Percentiles rank a stretch among this genome's conserved stretches.
Evolutionary conservation across 2,113 vertebrate species (phyloP).

Genomic region (Gracilinanus agilis): DNA sequence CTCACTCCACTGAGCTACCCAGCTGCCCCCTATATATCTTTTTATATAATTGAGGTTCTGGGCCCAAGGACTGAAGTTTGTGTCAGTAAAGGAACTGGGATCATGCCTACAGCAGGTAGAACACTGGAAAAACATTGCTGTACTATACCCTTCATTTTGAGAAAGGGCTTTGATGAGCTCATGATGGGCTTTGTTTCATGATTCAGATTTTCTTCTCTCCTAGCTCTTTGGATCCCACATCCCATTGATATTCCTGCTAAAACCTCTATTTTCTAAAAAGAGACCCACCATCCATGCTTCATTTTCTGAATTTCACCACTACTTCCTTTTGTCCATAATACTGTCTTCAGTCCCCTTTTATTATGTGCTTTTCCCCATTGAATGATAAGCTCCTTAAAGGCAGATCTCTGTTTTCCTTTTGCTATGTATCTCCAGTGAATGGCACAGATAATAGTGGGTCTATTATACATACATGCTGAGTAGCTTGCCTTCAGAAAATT

Average conservation of each 20-base stretch:
- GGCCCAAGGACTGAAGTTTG: neutral
- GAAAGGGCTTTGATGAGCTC: neutral
- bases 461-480: rapidly evolving
- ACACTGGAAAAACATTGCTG: neutral
- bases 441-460: neutral
- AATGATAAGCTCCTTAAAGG: neutral
- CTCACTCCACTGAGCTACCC: too few relatives aligned
- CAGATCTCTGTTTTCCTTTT: neutral
- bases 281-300: neutral
- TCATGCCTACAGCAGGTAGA: neutral
- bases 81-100: neutral
- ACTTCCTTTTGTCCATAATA: neutral
- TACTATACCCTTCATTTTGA: neutral
- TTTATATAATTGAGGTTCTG: neutral
- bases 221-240: neutral
- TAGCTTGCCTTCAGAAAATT: neutral
- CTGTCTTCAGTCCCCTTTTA: neutral
- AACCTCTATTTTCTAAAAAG: neutral
- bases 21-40: too few relatives aligned
- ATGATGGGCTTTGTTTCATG: neutral
- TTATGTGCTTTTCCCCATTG: neutral
- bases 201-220: neutral
- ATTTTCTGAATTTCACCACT: neutral
- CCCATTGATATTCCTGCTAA: neutral
- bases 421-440: neutral